Evolutionary conservation across 2,797 vertebrate species (phyloP), one percentile per base, ranked within the genome.

Genomic region (Moxostoma hubbsi): DNA sequence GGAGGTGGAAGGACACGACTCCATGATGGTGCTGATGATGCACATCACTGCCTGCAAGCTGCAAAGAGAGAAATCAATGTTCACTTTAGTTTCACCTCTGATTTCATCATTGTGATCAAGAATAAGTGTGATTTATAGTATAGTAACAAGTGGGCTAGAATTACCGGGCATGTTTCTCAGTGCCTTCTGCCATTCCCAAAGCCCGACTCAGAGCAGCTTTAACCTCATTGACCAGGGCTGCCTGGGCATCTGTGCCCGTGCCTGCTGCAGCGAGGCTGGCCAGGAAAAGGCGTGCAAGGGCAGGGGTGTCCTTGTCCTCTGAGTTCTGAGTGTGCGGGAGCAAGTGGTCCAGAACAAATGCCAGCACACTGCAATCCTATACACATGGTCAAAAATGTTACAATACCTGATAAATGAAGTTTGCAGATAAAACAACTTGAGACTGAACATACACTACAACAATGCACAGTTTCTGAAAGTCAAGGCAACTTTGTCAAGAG

Each of bases 11-110:
- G 97, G 97, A 86, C 97, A 99, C 0, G 97, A 99, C 89, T 99
- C 97, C 97, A 99, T 99, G 88, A 99, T 99, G 86, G 97, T 99
- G 91, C 97, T 99, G 86, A 98, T 98, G 89, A 99, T 99, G 87
- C 97, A 98, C 97, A 99, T 98, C 81, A 98, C 97, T 49, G 97
- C 97, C 87, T 99, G 97, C 81, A 99, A 94, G 89, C 97, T 99
- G 84, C 0, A 43, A 80, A 81, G 80, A 36, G 36, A 64, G 12
- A 45, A 6, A 71, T 4, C 5, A 4, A 67, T 11, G 43, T 9
- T 49, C 43, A 51, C 0, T 51, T 8, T 47, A 16, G 51, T 24
- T 65, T 53, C 11, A 45, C 2, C 0, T 6, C 43, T 9, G 12
- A 7, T 51, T 51, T 53, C 9, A n/a, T 8, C 9, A 18, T 8